Base-by-base conservation (phyloP, 2,888 invertebrate species). In the Dasypogon diadema region DNA sequence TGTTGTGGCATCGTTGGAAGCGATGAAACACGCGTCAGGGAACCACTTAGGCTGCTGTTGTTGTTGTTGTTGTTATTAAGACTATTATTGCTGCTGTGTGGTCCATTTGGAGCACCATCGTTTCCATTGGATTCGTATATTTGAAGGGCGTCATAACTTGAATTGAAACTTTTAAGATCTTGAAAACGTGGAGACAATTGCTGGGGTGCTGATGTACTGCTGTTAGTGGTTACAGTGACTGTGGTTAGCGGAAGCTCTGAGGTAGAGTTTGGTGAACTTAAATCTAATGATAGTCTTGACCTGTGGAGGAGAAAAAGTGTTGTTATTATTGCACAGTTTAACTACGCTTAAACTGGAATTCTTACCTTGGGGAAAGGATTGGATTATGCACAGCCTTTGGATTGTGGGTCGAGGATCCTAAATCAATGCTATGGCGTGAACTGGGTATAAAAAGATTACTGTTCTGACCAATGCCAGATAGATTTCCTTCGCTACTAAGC, bases 341-440 rank as follows among this genome's bases (percentile, higher is more conserved):
- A 3, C 16, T 2, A 30, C 30, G 4, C 8, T 58, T 14, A 30
- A 10, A 14, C n/a, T n/a, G 8, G 14, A 12, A 48, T 0, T 51
- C 65, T 70, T 80, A 82, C 82, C 81, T 81, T 30, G 83, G 83
- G 14, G 82, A 82, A 70, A 80, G 77, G 16, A 79, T 60, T 30
- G 78, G 37, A 60, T 74, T 74, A 51, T 74, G 74, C 76, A 79
- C 75, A 58, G 79, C 74, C 63, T 76, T 70, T 46, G 79, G 77
- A 76, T 79, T 87, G 80, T 90, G 88, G 83, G 89, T 89, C 56
- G 90, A 89, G 5, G 89, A 90, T 81, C 90, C 90, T 80, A 92
- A 87, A 84, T 92, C 92, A 82, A 91, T 87, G 81, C 91, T 91
- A 83, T 90, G 91, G 83, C 92, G 88, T 80, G 91, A 91, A 82